Evolutionary conservation across 2,888 invertebrate genomes (phyloP), one percentile per base, ranked within the genome.

Genomic region (Morpho achilles): DNA sequence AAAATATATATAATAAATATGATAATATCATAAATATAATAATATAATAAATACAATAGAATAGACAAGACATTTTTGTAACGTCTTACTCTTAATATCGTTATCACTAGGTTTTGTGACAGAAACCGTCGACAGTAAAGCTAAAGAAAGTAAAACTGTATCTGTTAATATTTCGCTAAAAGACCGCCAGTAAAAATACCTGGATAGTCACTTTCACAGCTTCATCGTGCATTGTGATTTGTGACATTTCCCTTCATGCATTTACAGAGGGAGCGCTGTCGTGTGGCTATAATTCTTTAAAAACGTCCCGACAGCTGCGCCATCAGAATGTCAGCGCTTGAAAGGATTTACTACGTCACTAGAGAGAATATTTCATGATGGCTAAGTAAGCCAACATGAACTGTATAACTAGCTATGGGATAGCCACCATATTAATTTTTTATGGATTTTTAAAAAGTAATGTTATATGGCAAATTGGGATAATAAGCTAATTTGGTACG

Each of bases 221-320:
- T 46, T 42, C 45, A 56, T 55, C 50, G 40, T 32, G 23, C 42
- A 48, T 47, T 57, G 42, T 76, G 75, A 78, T 81, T 78, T 79
- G 75, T 70, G 68, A 72, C 72, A 74, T 81, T 79, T 75, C 72
- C 61, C 59, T 62, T 45, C 65, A 70, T 72, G 72, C 74, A 70
- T 71, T 71, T 71, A 67, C 63, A 67, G 66, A 48, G 67, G 62
- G 67, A 69, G 71, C 69, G 69, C 73, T 79, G 79, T 79, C 80
- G 82, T 75, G 76, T 71, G 74, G 74, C 75, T 74, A 77, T 82
- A 79, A 84, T 83, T 82, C 82, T 82, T 84, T 80, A 74, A 79
- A 84, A 86, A 79, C 75, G 76, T 69, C 72, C 67, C 71, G 84
- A 79, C 84, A 82, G 79, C 71, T 73, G 68, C 70, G 69, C 74